Conservation (phyloP, 2,113 vertebrate species). For the Phalacrocorax aristotelis region DNA sequence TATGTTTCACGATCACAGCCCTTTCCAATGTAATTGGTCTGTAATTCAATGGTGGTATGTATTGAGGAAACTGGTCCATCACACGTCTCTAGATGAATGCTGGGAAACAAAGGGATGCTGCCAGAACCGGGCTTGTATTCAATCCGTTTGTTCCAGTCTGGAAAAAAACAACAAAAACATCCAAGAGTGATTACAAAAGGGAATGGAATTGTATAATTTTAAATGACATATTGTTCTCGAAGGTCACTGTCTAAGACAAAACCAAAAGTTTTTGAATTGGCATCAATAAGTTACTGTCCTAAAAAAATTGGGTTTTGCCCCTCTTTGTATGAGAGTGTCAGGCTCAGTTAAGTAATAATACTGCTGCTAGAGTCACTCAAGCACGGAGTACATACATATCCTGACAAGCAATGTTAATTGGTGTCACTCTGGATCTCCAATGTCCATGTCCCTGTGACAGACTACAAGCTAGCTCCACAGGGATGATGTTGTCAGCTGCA, state of each 20-base stretch:
- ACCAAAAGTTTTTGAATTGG: background rate
- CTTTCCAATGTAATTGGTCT: conserved; percentile 90
- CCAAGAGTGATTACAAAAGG: background rate
- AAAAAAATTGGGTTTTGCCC: background rate
- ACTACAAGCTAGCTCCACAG: background rate
- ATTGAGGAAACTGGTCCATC: conserved; percentile 89
- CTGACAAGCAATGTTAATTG: background rate
- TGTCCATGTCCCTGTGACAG: background rate
- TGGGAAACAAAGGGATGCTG: conserved; percentile 89
- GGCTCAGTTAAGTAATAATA: background rate
- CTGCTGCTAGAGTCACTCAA: background rate
- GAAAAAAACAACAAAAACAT: background rate
- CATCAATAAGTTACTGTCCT: background rate
- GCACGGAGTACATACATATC: background rate
- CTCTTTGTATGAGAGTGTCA: background rate
- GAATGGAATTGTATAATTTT: background rate
- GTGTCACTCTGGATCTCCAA: background rate
- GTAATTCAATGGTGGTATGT: conserved; percentile 86
- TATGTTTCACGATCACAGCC: conserved; percentile 95
- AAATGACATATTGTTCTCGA: background rate
- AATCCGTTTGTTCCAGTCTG: conserved; percentile 90
- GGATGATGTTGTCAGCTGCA: background rate
- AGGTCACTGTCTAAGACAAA: background rate
- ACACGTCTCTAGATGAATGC: conserved; percentile 91
- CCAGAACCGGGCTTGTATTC: conserved; percentile 92